Conservation (phyloP, 2,113 vertebrate genomes). For the Madoqua kirkii region DNA sequence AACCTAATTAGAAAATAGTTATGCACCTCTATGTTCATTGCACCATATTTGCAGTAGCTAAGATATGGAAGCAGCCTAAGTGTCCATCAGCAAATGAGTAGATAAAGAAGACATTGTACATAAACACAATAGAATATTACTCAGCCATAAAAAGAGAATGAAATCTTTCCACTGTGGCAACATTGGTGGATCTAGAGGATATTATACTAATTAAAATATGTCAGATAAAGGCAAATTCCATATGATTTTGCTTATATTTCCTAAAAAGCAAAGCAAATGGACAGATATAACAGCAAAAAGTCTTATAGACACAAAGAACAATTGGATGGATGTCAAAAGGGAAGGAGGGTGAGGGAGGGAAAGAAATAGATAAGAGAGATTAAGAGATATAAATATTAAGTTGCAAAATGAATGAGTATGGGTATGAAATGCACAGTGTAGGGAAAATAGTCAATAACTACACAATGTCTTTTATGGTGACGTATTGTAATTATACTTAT, state of each 20-base stretch:
- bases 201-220: not conserved
- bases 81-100: not conserved
- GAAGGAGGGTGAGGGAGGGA: no score
- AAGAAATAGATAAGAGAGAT: not conserved
- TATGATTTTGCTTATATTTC: not conserved
- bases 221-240: not conserved
- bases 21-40: not conserved
- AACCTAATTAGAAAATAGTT: not conserved
- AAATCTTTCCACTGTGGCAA: not conserved
- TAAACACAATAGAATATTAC: not conserved
- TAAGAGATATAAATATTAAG: not conserved
- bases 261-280: not conserved
- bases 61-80: not conserved
- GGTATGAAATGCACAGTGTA: not conserved
- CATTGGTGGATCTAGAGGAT: not conserved
- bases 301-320: not conserved
- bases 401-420: not conserved
- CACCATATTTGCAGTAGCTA: not conserved
- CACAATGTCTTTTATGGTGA: not conserved
- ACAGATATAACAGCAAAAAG: not conserved
- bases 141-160: not conserved
- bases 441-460: not conserved
- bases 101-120: not conserved
- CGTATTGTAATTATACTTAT: not conserved
- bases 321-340: not conserved